A percentile compares a stretch with the other conserved stretches of the same genome.
phyloP scores from a whole-genome alignment of 2,888 invertebrate species.

The Panorpa germanica region DNA sequence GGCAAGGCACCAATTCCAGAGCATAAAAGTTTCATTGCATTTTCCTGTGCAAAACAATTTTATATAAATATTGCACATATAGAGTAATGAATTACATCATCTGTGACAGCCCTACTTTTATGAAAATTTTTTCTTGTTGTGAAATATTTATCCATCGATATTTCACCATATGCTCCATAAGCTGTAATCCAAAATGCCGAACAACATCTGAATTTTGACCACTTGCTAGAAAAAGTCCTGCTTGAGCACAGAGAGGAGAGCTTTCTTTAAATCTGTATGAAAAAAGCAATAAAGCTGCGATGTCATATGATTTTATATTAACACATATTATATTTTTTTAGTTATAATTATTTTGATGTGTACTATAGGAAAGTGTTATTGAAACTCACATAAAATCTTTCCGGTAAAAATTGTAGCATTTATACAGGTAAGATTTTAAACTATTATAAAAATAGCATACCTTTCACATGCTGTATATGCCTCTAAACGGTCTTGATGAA shows the following conservation, averaged over 20 bases:
- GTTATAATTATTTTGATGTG: too few relatives aligned
- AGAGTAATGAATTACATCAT: slow-evolving; percentile 9
- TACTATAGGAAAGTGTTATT: neutral
- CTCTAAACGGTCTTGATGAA: slow-evolving; percentile 56
- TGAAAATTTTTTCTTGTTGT: slow-evolving; percentile 71
- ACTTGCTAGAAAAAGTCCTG: slow-evolving; percentile 62
- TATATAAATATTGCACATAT: slow-evolving; percentile 14
- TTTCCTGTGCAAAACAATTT: slow-evolving; percentile 33
- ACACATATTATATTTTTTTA: too few relatives aligned
- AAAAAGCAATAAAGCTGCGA: neutral
- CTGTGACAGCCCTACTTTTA: slow-evolving; percentile 39
- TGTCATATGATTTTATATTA: too few relatives aligned
- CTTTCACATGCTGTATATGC: slow-evolving; percentile 72
- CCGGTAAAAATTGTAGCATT: neutral
- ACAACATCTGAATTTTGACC: slow-evolving; percentile 56
- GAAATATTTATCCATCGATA: slow-evolving; percentile 83
- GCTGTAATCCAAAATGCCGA: slow-evolving; percentile 78
- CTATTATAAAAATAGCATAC: slow-evolving; percentile 15
- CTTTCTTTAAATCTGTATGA: slow-evolving; percentile 53
- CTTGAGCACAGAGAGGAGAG: slow-evolving; percentile 75
- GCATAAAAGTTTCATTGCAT: slow-evolving; percentile 66
- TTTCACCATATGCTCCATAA: slow-evolving; percentile 86
- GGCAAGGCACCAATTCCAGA: slow-evolving; percentile 59
- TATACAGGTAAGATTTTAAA: slow-evolving; percentile 3
- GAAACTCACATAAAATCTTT: slow-evolving; percentile 2